A percentile compares a stretch with the other conserved stretches of the same genome.
These are phyloP conservation scores for Pseudoatta argentina DNA, from an alignment of 1,140 invertebrate species.

Conservation along the genomic window DNA sequence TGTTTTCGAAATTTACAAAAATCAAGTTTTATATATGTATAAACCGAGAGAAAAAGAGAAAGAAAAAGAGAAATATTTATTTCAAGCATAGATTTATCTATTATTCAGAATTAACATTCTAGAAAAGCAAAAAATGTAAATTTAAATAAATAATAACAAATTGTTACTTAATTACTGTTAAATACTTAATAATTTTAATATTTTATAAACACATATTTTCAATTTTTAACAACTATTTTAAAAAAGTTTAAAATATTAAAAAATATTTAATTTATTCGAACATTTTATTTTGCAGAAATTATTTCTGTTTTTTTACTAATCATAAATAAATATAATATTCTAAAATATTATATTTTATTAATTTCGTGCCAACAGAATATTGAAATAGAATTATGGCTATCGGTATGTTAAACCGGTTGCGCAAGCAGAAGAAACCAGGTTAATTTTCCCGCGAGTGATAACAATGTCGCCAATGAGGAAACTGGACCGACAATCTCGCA, in stretches of 20 bases:
- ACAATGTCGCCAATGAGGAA: conserved; percentile 67
- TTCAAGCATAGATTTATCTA: neutral
- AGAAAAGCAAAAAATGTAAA: neutral
- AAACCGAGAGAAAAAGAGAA: neutral
- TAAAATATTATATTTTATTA: neutral
- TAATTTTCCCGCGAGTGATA: conserved; percentile 63
- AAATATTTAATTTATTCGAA: neutral
- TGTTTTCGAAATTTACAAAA: neutral
- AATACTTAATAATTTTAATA: neutral
- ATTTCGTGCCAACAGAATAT: neutral
- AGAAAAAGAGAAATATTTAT: neutral
- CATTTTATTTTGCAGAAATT: neutral
- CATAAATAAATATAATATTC: neutral
- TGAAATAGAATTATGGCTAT: neutral
- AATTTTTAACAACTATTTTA: neutral
- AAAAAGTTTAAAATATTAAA: no score
- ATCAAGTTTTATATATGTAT: neutral
- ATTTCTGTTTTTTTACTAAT: neutral
- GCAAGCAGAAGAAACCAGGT: conserved; percentile 38
- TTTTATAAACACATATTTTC: neutral
- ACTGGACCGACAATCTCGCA: conserved; percentile 58
- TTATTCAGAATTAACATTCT: neutral
- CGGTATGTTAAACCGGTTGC: conserved; percentile 35
- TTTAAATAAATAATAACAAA: neutral
- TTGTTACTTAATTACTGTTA: conserved; percentile 5